These are phyloP conservation scores for Puffinus mauretanicus DNA, from an alignment of 2,113 vertebrate species.

Conservation along the genomic window DNA sequence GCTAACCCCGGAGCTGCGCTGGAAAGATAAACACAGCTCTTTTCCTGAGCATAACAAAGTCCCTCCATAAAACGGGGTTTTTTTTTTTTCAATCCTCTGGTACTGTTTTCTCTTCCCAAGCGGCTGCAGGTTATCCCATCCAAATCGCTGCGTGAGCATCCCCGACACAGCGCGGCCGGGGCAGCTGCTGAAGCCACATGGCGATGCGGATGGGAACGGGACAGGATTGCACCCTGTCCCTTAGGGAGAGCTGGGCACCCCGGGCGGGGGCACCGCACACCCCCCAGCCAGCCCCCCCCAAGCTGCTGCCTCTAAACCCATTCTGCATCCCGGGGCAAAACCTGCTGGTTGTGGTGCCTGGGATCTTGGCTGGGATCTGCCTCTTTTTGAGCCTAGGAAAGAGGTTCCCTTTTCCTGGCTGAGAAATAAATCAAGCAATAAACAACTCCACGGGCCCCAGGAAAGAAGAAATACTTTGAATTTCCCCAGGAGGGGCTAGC, in stretches of 20 bases:
- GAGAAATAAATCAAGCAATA: not conserved
- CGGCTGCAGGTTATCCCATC: not conserved
- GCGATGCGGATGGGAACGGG: rapidly evolving
- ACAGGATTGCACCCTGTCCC: rapidly evolving
- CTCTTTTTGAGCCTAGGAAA: not conserved
- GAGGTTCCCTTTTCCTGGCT: not conserved
- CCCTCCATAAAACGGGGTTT: not conserved
- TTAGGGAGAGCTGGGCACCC: not conserved
- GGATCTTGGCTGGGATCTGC: not conserved
- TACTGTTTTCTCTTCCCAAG: not conserved
- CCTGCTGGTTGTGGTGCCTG: not conserved
- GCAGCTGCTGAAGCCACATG: not conserved
- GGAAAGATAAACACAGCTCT: slow-evolving; percentile 70
- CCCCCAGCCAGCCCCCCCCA: not conserved
- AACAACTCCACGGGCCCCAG: not conserved
- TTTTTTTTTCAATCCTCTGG: not conserved
- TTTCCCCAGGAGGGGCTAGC: not conserved
- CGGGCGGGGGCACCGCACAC: not conserved
- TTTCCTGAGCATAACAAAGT: slow-evolving; percentile 64
- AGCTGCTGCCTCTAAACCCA: not conserved
- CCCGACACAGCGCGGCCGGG: rapidly evolving
- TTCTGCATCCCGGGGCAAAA: not conserved
- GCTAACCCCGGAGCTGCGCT: not conserved
- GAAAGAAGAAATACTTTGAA: not conserved
- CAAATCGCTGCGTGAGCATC: not conserved